phyloP scores from a whole-genome alignment of 1,140 invertebrate genomes.

The Zaprionus kolodkinae region DNA sequence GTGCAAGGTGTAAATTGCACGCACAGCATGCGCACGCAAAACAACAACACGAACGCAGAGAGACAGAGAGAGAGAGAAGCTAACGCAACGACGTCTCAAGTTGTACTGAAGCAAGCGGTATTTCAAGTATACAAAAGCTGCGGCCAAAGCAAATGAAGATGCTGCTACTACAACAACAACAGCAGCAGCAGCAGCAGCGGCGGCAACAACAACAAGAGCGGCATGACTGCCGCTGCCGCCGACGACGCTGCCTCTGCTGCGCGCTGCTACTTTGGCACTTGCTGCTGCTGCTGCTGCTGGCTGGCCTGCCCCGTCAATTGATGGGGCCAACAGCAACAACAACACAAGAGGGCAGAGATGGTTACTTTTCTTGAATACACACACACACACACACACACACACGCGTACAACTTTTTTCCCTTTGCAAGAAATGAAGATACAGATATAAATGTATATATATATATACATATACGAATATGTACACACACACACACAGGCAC shows the following conservation, averaged over 20 bases:
- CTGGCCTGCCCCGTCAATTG: constrained; percentile 32
- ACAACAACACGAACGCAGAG: constrained; percentile 13
- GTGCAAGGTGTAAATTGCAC: constrained; percentile 55
- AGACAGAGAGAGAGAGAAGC: constrained; percentile 25
- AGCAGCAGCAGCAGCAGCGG: constrained; percentile 16
- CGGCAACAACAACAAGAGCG: constrained; percentile 11
- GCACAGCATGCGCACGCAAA: constrained; percentile 22
- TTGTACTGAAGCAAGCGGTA: constrained; percentile 77
- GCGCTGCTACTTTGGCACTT: constrained; percentile 55
- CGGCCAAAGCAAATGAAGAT: constrained; percentile 65
- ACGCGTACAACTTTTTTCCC: constrained; percentile 61
- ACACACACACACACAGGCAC: constrained; percentile 16
- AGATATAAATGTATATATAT: constrained; percentile 20
- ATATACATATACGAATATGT: constrained; percentile 35
- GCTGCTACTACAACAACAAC: constrained; percentile 37
- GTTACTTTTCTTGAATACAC: constrained; percentile 80
- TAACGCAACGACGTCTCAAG: constrained; percentile 64
- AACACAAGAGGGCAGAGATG: constrained; percentile 42
- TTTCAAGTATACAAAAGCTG: constrained; percentile 77
- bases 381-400: constrained; percentile 54
- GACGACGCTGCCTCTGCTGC: constrained; percentile 6
- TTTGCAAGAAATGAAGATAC: constrained; percentile 59
- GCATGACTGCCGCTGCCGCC: not conserved
- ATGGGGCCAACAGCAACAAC: constrained; percentile 36
- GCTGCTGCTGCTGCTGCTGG: no score